Percentiles rank a stretch among this genome's conserved stretches.
These are phyloP conservation scores for Melanostoma mellinum DNA, from an alignment of 2,888 invertebrate genomes.

Conservation along the genomic window DNA sequence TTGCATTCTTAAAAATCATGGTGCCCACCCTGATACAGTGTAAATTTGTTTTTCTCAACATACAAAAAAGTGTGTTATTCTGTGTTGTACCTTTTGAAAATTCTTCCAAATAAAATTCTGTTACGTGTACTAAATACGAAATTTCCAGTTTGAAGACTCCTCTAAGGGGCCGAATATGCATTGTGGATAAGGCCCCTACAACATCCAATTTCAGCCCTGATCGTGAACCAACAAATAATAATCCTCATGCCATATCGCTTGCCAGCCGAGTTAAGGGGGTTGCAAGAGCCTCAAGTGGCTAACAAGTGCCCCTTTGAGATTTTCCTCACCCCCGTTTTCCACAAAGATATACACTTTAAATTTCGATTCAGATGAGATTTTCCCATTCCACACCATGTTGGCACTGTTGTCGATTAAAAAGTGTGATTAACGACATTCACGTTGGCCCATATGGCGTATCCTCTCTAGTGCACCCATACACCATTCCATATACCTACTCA, in stretches of 20 bases:
- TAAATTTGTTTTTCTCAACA: too few species aligned
- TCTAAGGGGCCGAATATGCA: too few species aligned
- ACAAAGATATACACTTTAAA: slow-evolving; percentile 58
- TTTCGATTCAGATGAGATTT: slow-evolving; percentile 70
- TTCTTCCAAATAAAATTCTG: background rate
- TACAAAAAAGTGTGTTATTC: too few species aligned
- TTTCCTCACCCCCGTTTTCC: slow-evolving; percentile 27
- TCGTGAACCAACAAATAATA: background rate
- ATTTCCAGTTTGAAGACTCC: too few species aligned
- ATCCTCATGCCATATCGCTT: slow-evolving; percentile 22
- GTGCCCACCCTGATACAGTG: too few species aligned
- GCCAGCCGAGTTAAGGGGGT: slow-evolving; percentile 52
- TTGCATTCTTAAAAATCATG: too few species aligned
- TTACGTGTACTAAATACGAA: too few species aligned
- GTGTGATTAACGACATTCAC: slow-evolving; percentile 71
- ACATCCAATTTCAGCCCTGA: background rate
- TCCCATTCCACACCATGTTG: slow-evolving; percentile 21
- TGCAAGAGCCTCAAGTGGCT: slow-evolving; percentile 64
- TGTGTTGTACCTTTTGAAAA: too few species aligned
- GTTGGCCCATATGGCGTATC: slow-evolving; percentile 66
- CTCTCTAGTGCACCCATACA: slow-evolving; percentile 38
- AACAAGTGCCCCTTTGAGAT: slow-evolving; percentile 67
- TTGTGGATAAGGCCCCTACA: too few species aligned
- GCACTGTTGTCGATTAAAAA: slow-evolving; percentile 63
- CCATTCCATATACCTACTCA: background rate